Conservation (phyloP, 1,140 invertebrate genomes). For the Branchinecta lindahli region DNA sequence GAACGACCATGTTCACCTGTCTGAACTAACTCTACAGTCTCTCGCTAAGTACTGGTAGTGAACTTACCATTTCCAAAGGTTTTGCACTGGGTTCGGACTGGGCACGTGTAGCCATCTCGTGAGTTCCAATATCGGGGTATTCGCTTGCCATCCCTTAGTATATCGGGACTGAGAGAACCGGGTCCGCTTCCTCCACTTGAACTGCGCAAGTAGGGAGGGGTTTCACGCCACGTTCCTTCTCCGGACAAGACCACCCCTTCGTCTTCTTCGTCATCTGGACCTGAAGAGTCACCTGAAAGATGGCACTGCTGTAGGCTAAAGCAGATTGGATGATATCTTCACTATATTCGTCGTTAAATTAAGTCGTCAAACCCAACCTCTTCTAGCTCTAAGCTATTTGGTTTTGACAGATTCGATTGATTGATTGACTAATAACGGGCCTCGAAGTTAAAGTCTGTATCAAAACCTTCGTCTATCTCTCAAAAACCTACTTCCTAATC, state of each 20-base stretch:
- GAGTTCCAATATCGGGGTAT: not conserved
- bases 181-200: not conserved
- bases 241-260: not conserved
- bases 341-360: no score
- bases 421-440: no score
- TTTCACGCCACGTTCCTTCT: not conserved
- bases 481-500: no score
- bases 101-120: not conserved
- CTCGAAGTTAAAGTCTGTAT: no score
- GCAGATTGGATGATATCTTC: no score
- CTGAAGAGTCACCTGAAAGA: not conserved
- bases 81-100: not conserved
- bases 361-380: no score
- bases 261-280: slow-evolving; percentile 2
- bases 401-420: no score
- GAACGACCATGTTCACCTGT: no score
- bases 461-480: no score
- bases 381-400: no score
- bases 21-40: no score
- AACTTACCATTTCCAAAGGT: slow-evolving; percentile 6
- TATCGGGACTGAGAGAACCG: slow-evolving; percentile 2
- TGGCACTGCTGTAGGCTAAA: no score
- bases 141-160: not conserved
- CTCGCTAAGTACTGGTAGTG: not conserved
- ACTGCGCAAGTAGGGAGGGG: slow-evolving; percentile 1